Conservation (phyloP, 2,888 invertebrate genomes). For the Nemotelus nigrinus region DNA sequence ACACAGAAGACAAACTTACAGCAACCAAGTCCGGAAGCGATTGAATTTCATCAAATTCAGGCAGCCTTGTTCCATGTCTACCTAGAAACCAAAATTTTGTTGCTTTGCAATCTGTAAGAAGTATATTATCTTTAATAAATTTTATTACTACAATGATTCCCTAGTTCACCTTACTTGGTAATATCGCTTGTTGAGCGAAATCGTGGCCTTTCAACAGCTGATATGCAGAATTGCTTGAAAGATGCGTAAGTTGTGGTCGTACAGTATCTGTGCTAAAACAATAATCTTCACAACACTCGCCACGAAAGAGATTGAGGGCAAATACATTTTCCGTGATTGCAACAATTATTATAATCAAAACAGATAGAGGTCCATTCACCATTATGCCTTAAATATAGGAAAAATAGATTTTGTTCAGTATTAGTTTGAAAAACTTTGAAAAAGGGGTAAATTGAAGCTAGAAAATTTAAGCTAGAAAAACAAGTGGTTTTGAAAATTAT, state of each 20-base stretch:
- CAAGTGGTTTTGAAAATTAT: too few species aligned
- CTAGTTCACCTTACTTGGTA: conserved; percentile 29
- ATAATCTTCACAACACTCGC: conserved; percentile 55
- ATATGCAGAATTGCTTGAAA: conserved; percentile 81
- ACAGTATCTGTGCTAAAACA: conserved; percentile 61
- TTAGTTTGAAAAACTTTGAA: too few species aligned
- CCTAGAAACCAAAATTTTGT: conserved; percentile 77
- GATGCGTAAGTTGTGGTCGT: conserved; percentile 65
- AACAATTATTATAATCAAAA: too few species aligned
- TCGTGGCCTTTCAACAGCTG: conserved; percentile 69
- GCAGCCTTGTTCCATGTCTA: conserved; percentile 77
- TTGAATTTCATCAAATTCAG: conserved; percentile 68
- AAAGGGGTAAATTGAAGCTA: too few species aligned
- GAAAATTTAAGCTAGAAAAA: too few species aligned
- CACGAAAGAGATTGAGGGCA: conserved; percentile 7
- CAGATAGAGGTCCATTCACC: too few species aligned
- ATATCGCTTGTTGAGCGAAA: conserved; percentile 3
- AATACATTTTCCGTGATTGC: not conserved
- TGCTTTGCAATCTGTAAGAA: conserved; percentile 73
- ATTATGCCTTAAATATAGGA: too few species aligned
- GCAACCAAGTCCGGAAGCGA: conserved; percentile 69
- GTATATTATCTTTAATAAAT: not conserved
- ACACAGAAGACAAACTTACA: conserved; percentile 57
- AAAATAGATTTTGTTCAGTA: too few species aligned
- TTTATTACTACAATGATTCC: not conserved